Base-by-base conservation (phyloP, 2,113 vertebrate species). In the Cacatua alba region DNA sequence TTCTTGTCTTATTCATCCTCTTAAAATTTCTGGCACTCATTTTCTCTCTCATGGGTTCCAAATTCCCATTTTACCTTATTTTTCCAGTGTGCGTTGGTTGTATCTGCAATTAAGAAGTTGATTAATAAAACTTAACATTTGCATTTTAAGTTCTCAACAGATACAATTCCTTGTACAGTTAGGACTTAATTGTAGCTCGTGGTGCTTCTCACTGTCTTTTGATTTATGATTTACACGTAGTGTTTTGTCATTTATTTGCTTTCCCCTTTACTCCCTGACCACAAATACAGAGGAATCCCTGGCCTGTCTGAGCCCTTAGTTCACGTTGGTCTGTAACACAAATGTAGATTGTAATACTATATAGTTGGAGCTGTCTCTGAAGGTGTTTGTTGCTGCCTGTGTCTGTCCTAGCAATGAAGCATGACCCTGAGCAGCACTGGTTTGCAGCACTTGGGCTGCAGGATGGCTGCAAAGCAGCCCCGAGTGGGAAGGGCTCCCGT, bases 21-120 rank as follows among this genome's bases (percentile, higher is more conserved):
- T 92, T 93, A 67, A 82, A 55, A 82, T 96, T 95, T 92, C 57
- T 29, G 7, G 37, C 87, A 69, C 52, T 92, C 62, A 51, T 81
- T 91, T 95, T 92, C 17, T 95, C 65, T 87, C 63, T 91, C 2
- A 8, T 55, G 86, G 57, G 21, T 91, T 93, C 57, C 52, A 84
- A 84, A 91, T 94, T 94, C 74, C 65, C 37, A 59, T 95, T 96
- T 92, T 89, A 26, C 74, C 44, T 82, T 84, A 67, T 93, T 94
- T 67, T 91, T 91, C 82, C 81, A 94, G 46, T 46, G 75, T 84
- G 72, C 4, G 0, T 83, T 90, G 84, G 75, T 83, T 92, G 57
- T 86, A 83, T 92, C 57, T 87, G 70, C 67, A 79, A 48, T 72
- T 87, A 92, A 83, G 75, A 48, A 51, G 23, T 28, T 15, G 52